Evolutionary conservation across 2,113 vertebrate species (phyloP).

Genomic region (Epinephelus cyanopodus): DNA sequence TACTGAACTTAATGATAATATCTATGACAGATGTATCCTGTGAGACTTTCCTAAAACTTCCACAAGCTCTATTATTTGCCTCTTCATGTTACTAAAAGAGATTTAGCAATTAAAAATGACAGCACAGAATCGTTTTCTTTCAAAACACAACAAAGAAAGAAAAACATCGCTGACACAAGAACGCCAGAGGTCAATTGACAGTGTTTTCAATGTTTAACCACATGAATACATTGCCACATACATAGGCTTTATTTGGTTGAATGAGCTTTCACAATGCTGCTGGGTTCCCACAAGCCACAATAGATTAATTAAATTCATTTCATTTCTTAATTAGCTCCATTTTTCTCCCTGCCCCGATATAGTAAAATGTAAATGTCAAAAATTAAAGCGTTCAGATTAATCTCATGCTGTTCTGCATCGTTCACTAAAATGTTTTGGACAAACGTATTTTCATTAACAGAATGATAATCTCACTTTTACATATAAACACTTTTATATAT

Average conservation of each 20-base stretch:
- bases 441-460: slow-evolving; percentile 11
- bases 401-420: slow-evolving; percentile 12
- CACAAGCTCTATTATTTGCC: not conserved
- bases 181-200: slow-evolving; percentile 24
- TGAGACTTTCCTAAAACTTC: not conserved
- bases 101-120: slow-evolving; percentile 20
- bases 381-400: slow-evolving; percentile 38
- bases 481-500: not conserved
- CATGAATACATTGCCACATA: slow-evolving; percentile 15
- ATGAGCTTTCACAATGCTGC: slow-evolving; percentile 51
- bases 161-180: not conserved
- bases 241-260: slow-evolving; percentile 34
- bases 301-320: slow-evolving; percentile 61
- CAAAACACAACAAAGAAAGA: not conserved
- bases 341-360: slow-evolving; percentile 28
- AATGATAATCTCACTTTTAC: not conserved
- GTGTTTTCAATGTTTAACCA: slow-evolving; percentile 37
- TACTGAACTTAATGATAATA: not conserved
- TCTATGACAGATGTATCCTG: not conserved
- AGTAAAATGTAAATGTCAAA: slow-evolving; percentile 47
- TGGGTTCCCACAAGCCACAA: slow-evolving; percentile 41
- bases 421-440: not conserved
- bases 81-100: not conserved
- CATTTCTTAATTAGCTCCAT: slow-evolving; percentile 62
- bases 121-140: not conserved